phyloP scores from a whole-genome alignment of 2,113 vertebrate genomes.

The Cromileptes altivelis region DNA sequence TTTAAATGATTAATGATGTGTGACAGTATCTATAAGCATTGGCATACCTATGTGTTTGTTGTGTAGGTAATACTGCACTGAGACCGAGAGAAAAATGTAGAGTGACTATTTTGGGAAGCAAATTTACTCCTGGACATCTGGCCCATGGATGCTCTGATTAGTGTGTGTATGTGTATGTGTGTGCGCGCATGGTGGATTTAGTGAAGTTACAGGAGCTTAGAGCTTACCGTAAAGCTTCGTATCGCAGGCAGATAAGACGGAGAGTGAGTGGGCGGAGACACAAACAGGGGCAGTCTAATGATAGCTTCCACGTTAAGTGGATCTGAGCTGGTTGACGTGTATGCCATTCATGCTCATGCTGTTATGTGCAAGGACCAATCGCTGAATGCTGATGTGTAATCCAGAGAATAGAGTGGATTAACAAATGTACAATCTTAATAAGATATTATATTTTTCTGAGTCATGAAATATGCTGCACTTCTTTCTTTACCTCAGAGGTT shows the following conservation, averaged over 20 bases:
- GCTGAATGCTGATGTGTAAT: conserved; percentile 28
- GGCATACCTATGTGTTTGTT: not conserved
- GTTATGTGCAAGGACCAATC: not conserved
- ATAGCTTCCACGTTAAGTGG: conserved; percentile 54
- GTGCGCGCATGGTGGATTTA: conserved; percentile 47
- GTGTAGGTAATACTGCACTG: too few relatives aligned
- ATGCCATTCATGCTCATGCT: conserved; percentile 30
- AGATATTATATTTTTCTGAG: not conserved
- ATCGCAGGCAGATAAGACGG: conserved; percentile 82
- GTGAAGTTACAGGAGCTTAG: conserved; percentile 70
- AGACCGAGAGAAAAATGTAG: not conserved
- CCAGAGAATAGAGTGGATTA: conserved; percentile 24
- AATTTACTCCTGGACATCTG: conserved; percentile 59
- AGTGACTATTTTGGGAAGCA: conserved; percentile 37
- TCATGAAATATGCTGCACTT: not conserved
- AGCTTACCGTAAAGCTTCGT: conserved; percentile 79
- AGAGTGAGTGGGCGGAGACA: conserved; percentile 55
- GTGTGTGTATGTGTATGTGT: conserved; percentile 30
- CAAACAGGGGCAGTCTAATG: conserved; percentile 46
- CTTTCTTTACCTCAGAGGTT: not conserved
- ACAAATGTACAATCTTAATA: not conserved
- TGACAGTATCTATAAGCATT: not conserved
- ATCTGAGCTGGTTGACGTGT: conserved; percentile 34
- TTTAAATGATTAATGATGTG: not conserved
- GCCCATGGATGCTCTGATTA: conserved; percentile 17